Evolutionary conservation across 2,888 invertebrate species (phyloP), one percentile per base, ranked within the genome.

Genomic region (Aquatica leii): DNA sequence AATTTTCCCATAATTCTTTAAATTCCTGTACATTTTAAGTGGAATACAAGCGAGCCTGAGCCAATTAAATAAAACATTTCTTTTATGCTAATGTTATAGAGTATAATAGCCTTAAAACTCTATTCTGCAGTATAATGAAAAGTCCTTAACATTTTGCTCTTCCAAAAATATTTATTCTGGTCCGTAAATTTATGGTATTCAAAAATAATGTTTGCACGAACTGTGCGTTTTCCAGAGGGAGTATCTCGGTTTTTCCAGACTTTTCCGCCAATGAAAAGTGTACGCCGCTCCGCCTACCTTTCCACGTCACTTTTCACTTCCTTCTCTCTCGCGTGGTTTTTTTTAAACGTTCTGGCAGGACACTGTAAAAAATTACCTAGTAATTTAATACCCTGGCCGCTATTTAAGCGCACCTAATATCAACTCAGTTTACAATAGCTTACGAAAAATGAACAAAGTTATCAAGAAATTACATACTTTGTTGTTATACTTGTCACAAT

Each of bases 111-210:
- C 79, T 80, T 79, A 80, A 80, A 80, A 80, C 79, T 80, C 80
- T 80, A 67, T 62, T 55, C 79, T 73, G 74, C 78, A 73, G 78
- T 76, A 80, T 81, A 80, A 81, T 82, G 80, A 78, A 81, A 82
- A 81, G 81, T 81, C 81, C 82, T 82, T 82, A 81, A 80, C 81
- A 79, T 80, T 81, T 80, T 80, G 78, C 80, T 80, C 80, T 80
- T 81, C 79, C 79, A 78, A 82, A 82, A 82, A 82, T 82, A 81
- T 82, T 82, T 82, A 81, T 81, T 80, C 80, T 81, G 75, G 78
- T 76, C 80, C 79, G 79, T 78, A 80, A 82, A 81, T 82, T 82
- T 82, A 81, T 80, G 81, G 80, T 81, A 79, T 78, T 79, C 80
- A 77, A 81, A 82, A 82, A 81, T 81, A 81, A 81, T 81, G 81